Conservation (phyloP, 2,888 invertebrate genomes). For the Onthophagus sagittarius region DNA sequence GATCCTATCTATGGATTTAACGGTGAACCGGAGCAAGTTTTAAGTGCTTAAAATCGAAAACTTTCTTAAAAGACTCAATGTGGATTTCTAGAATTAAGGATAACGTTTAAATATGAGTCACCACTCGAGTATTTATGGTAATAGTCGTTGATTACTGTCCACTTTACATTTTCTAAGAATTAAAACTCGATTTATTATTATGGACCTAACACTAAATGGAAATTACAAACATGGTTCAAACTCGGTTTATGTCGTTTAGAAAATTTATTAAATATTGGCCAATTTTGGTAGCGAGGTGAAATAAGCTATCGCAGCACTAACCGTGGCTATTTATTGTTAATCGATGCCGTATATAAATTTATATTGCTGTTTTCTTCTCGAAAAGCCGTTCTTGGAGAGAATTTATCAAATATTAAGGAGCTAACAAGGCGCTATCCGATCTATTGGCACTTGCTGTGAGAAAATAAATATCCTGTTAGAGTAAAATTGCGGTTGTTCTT, state of each 20-base stretch:
- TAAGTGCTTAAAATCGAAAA: too few relatives aligned
- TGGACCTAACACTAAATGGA: background rate
- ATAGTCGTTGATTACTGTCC: too few relatives aligned
- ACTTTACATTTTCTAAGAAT: too few relatives aligned
- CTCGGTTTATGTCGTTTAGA: background rate
- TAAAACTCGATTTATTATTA: background rate
- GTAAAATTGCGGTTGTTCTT: background rate
- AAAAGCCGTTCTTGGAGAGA: background rate
- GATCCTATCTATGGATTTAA: background rate
- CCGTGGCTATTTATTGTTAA: background rate
- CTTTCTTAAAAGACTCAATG: too few relatives aligned
- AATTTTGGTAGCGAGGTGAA: background rate
- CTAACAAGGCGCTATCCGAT: background rate
- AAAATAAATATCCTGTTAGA: background rate
- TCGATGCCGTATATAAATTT: background rate
- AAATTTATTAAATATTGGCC: background rate
- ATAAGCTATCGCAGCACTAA: background rate
- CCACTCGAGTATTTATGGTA: too few relatives aligned
- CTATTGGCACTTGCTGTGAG: background rate
- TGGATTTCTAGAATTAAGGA: too few relatives aligned
- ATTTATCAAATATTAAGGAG: background rate
- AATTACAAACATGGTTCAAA: background rate
- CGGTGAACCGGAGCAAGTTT: background rate
- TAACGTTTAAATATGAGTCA: too few relatives aligned
- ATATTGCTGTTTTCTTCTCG: background rate